A percentile compares a stretch with the other conserved stretches of the same genome.
These are phyloP conservation scores for Ptychoptera contaminata DNA, from an alignment of 2,888 invertebrate species.

Conservation along the genomic window DNA sequence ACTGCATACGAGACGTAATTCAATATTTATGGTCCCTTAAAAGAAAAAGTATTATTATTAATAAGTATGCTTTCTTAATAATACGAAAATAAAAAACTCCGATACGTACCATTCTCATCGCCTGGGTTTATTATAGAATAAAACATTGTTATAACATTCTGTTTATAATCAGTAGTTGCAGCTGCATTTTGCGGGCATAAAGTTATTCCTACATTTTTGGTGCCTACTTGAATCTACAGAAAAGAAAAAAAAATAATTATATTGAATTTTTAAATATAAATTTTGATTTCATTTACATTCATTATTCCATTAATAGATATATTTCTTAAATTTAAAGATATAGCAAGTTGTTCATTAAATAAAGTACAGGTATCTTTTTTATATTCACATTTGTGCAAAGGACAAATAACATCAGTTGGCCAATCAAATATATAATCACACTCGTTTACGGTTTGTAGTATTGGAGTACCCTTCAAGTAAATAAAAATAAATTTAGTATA, in stretches of 20 bases:
- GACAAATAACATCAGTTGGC: constrained; percentile 29
- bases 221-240: constrained; percentile 15
- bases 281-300: constrained; percentile 18
- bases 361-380: constrained; percentile 23
- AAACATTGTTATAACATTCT: constrained; percentile 11
- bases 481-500: not conserved
- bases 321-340: constrained; percentile 21
- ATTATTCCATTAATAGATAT: constrained; percentile 23
- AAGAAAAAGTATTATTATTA: not conserved
- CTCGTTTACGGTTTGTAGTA: constrained; percentile 23
- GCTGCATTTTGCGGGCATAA: constrained; percentile 20
- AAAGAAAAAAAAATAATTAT: constrained; percentile 5
- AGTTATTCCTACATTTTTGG: constrained; percentile 17
- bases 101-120: too few species aligned
- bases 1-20: constrained; percentile 24
- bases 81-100: constrained; percentile 2
- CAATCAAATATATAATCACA: constrained; percentile 28
- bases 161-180: constrained; percentile 25
- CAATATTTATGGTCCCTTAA: constrained; percentile 22
- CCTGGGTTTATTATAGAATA: not conserved
- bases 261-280: not conserved
- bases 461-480: constrained; percentile 22
- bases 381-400: constrained; percentile 23
- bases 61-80: not conserved
- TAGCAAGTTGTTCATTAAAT: constrained; percentile 23